phyloP scores from a whole-genome alignment of 1,140 invertebrate species.

The Bombyx mori region ASM3026992v2 NC_085111.1:4859501-4860000 shows the following conservation, averaged over 20 bases:
- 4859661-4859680: conserved; percentile 60
- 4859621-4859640: conserved; percentile 58
- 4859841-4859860: conserved; percentile 27
- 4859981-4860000: conserved; percentile 11
- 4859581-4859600: conserved; percentile 67
- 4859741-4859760: conserved; percentile 37
- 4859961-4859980: too few relatives aligned
- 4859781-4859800: conserved; percentile 6
- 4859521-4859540: too few relatives aligned
- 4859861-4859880: conserved; percentile 47
- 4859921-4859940: conserved; percentile 70
- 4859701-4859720: conserved; percentile 70
- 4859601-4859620: conserved; percentile 62
- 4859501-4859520: too few relatives aligned
- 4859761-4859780: conserved; percentile 30
- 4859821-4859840: conserved; percentile 1
- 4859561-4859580: conserved; percentile 61
- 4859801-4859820: not conserved
- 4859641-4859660: conserved; percentile 58
- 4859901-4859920: conserved; percentile 63
- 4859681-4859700: conserved; percentile 67
- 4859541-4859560: conserved; percentile 29
- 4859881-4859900: conserved; percentile 42
- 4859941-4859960: conserved; percentile 70
- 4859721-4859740: conserved; percentile 39